These are phyloP conservation scores for Loripinus fragilis DNA, from an alignment of 2,888 invertebrate species.

Conservation along the genomic window DNA sequence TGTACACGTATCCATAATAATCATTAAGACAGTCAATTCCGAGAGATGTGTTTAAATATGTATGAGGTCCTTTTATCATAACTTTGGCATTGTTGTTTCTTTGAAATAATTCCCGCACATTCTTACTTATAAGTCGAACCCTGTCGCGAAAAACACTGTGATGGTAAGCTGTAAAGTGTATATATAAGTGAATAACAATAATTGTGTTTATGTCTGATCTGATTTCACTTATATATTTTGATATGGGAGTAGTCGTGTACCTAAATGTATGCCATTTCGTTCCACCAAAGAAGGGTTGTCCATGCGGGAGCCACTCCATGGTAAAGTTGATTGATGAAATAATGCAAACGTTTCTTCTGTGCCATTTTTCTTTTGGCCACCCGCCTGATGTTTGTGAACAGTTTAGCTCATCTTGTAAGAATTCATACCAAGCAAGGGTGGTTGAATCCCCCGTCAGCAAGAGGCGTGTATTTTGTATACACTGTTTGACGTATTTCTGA, in stretches of 20 bases:
- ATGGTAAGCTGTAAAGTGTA: neutral
- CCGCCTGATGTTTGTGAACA: neutral
- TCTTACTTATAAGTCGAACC: neutral
- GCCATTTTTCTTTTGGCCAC: constrained; percentile 2
- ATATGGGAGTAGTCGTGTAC: neutral
- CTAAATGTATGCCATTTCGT: neutral
- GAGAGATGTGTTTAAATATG: neutral
- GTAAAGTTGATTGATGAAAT: neutral
- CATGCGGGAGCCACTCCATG: neutral
- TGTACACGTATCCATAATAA: neutral
- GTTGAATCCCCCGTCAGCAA: constrained; percentile 2
- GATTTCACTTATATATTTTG: neutral
- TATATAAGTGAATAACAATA: neutral
- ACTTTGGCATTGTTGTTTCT: neutral
- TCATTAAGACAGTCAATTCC: neutral
- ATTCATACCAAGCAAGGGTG: neutral
- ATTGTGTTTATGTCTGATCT: neutral
- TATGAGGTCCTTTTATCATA: neutral
- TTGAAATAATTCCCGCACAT: neutral
- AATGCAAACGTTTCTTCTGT: neutral
- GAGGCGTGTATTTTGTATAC: neutral
- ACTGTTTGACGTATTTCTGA: neutral
- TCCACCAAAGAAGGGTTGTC: neutral
- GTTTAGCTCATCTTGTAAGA: neutral
- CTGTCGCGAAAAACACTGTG: neutral